A percentile compares a stretch with the other conserved stretches of the same genome.
Conservation (phyloP, 2,797 vertebrate genomes). For the Prunella strophiata region DNA sequence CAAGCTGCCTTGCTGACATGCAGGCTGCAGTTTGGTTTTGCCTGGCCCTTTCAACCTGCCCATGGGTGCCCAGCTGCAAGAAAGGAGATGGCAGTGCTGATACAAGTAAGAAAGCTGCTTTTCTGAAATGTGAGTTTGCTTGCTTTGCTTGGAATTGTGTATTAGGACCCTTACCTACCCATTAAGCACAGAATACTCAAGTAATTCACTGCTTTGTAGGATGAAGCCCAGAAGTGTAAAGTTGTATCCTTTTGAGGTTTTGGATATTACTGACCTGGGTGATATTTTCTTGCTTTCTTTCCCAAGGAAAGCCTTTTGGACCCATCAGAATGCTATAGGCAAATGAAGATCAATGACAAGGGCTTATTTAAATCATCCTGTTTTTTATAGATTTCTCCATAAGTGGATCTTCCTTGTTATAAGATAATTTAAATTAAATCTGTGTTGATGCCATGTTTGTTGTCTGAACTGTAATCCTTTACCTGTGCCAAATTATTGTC, state of each 20-base stretch:
- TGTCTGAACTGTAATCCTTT: background rate
- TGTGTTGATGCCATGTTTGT: background rate
- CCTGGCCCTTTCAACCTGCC: background rate
- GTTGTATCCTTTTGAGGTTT: background rate
- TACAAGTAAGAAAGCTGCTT: background rate
- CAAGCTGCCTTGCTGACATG: background rate
- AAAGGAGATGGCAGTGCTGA: background rate
- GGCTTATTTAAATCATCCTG: background rate
- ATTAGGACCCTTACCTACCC: background rate
- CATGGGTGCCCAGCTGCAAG: background rate
- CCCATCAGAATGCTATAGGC: background rate
- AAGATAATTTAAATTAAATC: background rate
- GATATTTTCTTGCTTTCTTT: background rate
- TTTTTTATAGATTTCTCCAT: background rate
- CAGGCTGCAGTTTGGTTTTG: background rate
- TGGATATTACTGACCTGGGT: background rate
- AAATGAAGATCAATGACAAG: background rate
- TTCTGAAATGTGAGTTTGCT: background rate
- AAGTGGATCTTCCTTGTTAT: background rate
- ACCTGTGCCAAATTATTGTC: background rate
- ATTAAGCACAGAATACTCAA: background rate
- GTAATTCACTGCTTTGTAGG: background rate
- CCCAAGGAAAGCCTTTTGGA: background rate
- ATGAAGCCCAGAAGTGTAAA: background rate
- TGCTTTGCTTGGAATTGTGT: background rate